A percentile compares a stretch with the other conserved stretches of the same genome.
These are phyloP conservation scores for Lydus trimaculatus DNA, from an alignment of 2,888 invertebrate species.

Conservation along the genomic window DNA sequence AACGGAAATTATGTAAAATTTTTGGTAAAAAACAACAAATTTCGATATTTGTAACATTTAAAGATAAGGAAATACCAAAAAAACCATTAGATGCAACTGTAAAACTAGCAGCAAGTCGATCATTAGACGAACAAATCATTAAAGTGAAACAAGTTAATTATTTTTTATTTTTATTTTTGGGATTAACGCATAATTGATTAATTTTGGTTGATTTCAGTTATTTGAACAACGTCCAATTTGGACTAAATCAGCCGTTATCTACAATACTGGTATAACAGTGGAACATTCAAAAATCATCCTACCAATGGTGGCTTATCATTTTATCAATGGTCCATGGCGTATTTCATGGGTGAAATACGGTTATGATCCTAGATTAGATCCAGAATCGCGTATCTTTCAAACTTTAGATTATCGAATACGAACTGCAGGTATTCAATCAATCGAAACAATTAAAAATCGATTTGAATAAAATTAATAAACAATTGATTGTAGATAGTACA, in stretches of 20 bases:
- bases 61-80: constrained; percentile 51
- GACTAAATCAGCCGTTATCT: constrained; percentile 80
- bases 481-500: constrained; percentile 59
- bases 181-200: constrained; percentile 52
- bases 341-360: constrained; percentile 89
- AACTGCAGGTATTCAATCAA: constrained; percentile 69
- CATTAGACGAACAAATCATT: constrained; percentile 55
- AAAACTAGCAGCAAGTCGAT: constrained; percentile 35
- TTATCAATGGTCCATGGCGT: constrained; percentile 91
- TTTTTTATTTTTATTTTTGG: constrained; percentile 21
- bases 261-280: constrained; percentile 67
- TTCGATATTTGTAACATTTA: constrained; percentile 69
- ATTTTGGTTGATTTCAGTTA: constrained; percentile 61
- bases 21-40: constrained; percentile 43
- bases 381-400: constrained; percentile 83
- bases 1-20: constrained; percentile 22
- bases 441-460: too few relatives aligned
- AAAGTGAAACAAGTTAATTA: constrained; percentile 41
- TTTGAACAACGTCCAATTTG: constrained; percentile 91
- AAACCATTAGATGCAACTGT: constrained; percentile 36
- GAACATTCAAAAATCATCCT: constrained; percentile 78
- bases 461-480: not conserved
- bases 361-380: constrained; percentile 88
- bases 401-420: constrained; percentile 83
- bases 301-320: constrained; percentile 86